Conservation (phyloP, 1,140 invertebrate species). For the Nephotettix cincticeps region DNA sequence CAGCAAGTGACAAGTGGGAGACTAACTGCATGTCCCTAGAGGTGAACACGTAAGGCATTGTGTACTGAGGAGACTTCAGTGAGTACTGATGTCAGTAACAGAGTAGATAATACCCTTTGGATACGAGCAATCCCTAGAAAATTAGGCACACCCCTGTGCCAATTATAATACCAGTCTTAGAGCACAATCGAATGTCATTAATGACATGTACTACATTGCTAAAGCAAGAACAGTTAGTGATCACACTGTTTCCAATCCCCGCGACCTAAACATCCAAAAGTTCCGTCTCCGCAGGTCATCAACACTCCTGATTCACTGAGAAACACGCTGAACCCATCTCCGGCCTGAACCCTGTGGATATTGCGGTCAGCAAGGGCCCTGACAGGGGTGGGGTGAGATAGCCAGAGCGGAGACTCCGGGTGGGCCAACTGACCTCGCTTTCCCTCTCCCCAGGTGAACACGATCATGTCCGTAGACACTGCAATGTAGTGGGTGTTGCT, state of each 20-base stretch:
- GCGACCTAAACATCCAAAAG: constrained; percentile 65
- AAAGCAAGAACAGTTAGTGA: constrained; percentile 50
- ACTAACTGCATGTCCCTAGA: no score
- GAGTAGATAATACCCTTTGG: no score
- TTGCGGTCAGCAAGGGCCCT: constrained; percentile 60
- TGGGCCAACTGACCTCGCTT: constrained; percentile 67
- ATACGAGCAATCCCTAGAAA: no score
- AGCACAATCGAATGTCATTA: no score
- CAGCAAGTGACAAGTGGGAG: no score
- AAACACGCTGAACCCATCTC: constrained; percentile 63
- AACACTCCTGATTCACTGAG: constrained; percentile 67
- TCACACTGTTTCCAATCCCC: constrained; percentile 63
- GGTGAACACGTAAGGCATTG: no score
- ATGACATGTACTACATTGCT: background rate
- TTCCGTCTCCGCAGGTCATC: constrained; percentile 69
- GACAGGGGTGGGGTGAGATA: constrained; percentile 56
- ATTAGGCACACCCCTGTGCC: no score
- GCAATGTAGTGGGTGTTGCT: constrained; percentile 68
- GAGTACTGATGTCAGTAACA: no score
- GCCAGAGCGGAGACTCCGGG: constrained; percentile 55
- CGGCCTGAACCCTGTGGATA: constrained; percentile 55
- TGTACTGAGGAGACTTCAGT: no score
- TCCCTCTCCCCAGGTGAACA: constrained; percentile 73
- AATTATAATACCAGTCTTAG: no score
- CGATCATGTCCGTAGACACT: constrained; percentile 54